Evolutionary conservation across 2,113 vertebrate species (phyloP), one percentile per base, ranked within the genome.

Genomic region (Promerops cafer): DNA sequence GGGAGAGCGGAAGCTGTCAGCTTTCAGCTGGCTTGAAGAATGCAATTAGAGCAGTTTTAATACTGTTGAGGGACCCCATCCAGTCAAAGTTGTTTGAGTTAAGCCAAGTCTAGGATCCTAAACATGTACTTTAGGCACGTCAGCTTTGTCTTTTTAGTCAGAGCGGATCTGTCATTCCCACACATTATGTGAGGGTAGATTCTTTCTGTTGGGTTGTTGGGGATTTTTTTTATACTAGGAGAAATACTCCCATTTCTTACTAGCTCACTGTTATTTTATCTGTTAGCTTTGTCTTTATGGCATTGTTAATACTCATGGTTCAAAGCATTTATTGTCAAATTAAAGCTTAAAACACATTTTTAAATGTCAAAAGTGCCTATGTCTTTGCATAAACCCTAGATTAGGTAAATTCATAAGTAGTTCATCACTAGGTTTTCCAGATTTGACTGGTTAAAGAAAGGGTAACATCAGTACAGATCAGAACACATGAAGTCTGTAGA

Each of bases 1-100:
- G 52, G 80, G 97, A 97, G 90, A 97, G 97, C 98, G 98, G 98
- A 98, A 98, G 98, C 96, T 98, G 97, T 98, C 98, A 97, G 97
- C 97, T 96, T 97, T 98, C 98, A 96, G 98, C 97, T 98, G 98
- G 98, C 97, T 96, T 91, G 92, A 98, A 98, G 98, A 98, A 98
- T 98, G 98, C 98, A 98, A 98, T 98, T 98, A 98, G 98, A 97
- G 97, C 82, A 13, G 78, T 97, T 98, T 98, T 98, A 98, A 97
- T 98, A 93, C 97, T 97, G 96, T 27, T 91, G 95, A 88, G 97
- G 97, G 97, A 98, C 98, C 96, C 95, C 96, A 92, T 97, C 97
- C 97, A 98, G 94, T 97, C 96, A 96, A 97, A 96, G 96, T 96
- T 91, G 68, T 88, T 96, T 97, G 96, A 96, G 92, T 96, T 94